Conservation (phyloP, 2,113 vertebrate genomes). For the Haplochromis burtoni region DNA sequence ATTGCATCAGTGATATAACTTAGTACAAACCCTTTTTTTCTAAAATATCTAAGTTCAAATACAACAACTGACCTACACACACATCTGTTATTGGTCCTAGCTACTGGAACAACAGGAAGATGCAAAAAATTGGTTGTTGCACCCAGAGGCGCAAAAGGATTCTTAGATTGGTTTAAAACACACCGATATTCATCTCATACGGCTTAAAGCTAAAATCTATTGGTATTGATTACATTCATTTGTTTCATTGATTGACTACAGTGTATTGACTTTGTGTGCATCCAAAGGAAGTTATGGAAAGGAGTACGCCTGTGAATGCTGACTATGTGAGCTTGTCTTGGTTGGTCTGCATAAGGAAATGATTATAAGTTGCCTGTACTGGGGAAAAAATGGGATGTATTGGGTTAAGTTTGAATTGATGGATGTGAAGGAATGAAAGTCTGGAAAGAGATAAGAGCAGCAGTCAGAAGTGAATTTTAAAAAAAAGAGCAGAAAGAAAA, state of each 20-base stretch:
- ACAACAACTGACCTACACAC: not conserved
- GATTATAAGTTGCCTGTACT: not conserved
- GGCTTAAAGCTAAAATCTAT: not conserved
- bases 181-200: not conserved
- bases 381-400: not conserved
- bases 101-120: not conserved
- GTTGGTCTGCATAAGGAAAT: not conserved
- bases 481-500: not conserved
- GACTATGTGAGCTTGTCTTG: not conserved
- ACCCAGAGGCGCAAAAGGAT: not conserved
- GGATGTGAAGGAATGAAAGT: not conserved
- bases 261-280: not conserved
- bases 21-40: not conserved
- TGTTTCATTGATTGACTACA: not conserved
- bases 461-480: not conserved
- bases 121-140: not conserved
- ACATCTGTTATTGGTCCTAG: not conserved
- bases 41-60: not conserved
- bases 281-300: not conserved
- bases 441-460: slow-evolving; percentile 3
- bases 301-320: not conserved
- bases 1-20: not conserved
- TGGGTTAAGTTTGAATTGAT: not conserved
- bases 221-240: not conserved
- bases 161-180: not conserved